Conservation (phyloP, 2,888 invertebrate genomes). For the Adineta ricciae region DNA sequence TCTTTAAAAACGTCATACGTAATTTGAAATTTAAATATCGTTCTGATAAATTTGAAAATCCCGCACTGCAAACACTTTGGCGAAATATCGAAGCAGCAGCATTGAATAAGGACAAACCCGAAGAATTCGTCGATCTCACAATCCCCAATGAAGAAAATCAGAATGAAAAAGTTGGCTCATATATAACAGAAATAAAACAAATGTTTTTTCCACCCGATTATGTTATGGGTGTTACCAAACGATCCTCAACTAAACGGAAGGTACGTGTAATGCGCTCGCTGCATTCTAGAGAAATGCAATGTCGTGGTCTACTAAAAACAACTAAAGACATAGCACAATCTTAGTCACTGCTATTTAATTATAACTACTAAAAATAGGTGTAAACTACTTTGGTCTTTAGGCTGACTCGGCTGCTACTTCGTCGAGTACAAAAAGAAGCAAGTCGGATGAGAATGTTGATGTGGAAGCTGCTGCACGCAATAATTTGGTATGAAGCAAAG, state of each 20-base stretch:
- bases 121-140: constrained; percentile 53
- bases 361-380: too few relatives aligned
- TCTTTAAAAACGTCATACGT: constrained; percentile 58
- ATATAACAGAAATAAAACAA: constrained; percentile 49
- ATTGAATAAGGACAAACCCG: constrained; percentile 56
- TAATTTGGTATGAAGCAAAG: not conserved
- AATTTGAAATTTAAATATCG: constrained; percentile 57
- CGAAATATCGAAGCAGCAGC: constrained; percentile 61
- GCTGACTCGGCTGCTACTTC: not conserved
- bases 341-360: too few relatives aligned
- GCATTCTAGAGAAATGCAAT: too few relatives aligned
- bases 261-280: too few relatives aligned
- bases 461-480: constrained; percentile 17
- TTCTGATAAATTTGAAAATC: constrained; percentile 61
- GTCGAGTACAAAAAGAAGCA: not conserved
- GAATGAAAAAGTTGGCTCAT: constrained; percentile 46
- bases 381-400: not conserved
- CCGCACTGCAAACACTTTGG: constrained; percentile 58
- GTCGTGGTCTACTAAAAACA: too few relatives aligned
- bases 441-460: not conserved
- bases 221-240: constrained; percentile 37
- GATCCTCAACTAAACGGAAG: constrained; percentile 42
- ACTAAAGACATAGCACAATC: too few relatives aligned
- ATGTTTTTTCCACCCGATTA: constrained; percentile 49
- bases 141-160: constrained; percentile 49